Evolutionary conservation across 2,113 vertebrate species (phyloP).

Genomic region (Ophthalmotilapia sp.): DNA sequence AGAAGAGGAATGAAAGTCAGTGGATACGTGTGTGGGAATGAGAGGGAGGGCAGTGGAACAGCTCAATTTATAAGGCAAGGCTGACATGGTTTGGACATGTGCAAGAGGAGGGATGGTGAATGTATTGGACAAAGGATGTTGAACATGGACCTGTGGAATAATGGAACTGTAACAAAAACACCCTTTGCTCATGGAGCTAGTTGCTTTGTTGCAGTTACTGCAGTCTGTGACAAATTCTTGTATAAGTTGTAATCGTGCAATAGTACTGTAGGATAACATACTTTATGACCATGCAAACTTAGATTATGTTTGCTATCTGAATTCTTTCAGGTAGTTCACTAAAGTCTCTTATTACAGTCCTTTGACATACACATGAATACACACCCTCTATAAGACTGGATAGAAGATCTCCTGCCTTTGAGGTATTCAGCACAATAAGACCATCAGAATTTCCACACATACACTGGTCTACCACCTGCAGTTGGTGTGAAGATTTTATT

Average conservation of each 20-base stretch:
- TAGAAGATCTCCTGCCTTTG: neutral
- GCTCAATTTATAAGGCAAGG: neutral
- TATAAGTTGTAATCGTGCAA: neutral
- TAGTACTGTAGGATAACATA: neutral
- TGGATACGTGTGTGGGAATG: neutral
- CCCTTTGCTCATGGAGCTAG: neutral
- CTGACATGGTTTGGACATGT: neutral
- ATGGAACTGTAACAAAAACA: neutral
- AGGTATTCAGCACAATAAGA: neutral
- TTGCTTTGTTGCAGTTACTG: neutral
- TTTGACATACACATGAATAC: neutral
- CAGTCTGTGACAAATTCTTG: neutral
- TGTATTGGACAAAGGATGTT: neutral
- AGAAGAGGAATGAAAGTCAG: neutral
- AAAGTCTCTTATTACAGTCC: neutral
- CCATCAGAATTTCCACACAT: neutral
- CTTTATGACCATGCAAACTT: neutral
- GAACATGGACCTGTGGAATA: neutral
- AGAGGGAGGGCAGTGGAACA: neutral
- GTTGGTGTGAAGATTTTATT: neutral
- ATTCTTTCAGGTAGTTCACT: neutral
- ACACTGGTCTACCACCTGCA: neutral
- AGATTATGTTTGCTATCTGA: rapidly evolving
- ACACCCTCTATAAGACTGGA: neutral
- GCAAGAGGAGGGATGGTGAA: neutral